phyloP scores from a whole-genome alignment of 1,140 invertebrate genomes.

The Procambarus clarkii region DNA sequence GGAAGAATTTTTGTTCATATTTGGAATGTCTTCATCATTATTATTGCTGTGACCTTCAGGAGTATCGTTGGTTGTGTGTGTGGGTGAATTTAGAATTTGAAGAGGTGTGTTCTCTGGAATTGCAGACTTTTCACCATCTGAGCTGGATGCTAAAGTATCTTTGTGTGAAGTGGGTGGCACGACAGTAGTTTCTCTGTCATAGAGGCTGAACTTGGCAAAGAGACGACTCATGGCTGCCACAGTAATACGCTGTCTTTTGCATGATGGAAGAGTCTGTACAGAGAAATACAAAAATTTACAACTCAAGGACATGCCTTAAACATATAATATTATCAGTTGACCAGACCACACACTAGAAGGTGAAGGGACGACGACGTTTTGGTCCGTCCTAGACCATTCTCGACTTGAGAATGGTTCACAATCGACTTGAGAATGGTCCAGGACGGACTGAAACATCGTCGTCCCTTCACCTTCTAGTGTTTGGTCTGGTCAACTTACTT shows the following conservation, averaged over 20 bases:
- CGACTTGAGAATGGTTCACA: too few relatives aligned
- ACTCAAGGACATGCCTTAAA: too few relatives aligned
- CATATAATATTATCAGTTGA: too few relatives aligned
- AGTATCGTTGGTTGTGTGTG: not conserved
- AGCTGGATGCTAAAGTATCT: not conserved
- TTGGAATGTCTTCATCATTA: constrained; percentile 31
- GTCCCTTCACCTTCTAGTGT: too few relatives aligned
- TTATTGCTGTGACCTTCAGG: constrained; percentile 3
- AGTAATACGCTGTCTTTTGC: constrained; percentile 67
- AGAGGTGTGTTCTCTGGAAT: not conserved
- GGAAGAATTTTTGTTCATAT: not conserved
- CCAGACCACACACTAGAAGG: too few relatives aligned
- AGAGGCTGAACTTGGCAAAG: constrained; percentile 66
- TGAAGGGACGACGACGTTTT: too few relatives aligned
- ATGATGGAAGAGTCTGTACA: constrained; percentile 57
- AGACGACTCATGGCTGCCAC: constrained; percentile 64
- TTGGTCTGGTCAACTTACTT: too few relatives aligned
- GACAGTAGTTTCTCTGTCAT: constrained; percentile 21
- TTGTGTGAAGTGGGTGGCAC: not conserved
- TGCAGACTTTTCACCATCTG: not conserved
- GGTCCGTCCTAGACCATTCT: too few relatives aligned
- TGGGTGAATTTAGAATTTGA: not conserved
- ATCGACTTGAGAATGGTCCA: too few relatives aligned
- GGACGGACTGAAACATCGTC: too few relatives aligned
- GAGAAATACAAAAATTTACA: not conserved